Evolutionary conservation across 2,113 vertebrate genomes (phyloP).

Genomic region (Dasyprocta punctata): DNA sequence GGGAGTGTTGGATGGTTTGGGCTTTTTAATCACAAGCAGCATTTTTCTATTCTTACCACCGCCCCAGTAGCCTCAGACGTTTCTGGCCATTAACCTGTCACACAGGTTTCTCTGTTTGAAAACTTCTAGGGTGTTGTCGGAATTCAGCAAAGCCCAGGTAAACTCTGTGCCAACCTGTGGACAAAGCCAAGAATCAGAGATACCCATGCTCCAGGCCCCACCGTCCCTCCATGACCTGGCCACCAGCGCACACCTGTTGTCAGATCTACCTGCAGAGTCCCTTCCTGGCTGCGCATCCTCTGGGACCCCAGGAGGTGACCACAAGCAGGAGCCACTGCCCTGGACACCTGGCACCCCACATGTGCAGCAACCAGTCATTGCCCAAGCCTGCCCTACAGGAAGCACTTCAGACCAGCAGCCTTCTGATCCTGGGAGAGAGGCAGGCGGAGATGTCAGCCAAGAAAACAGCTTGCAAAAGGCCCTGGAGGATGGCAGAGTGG

Average conservation of each 20-base stretch:
- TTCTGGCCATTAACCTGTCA: constrained; percentile 28
- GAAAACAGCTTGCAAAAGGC: not conserved
- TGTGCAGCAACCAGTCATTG: not conserved
- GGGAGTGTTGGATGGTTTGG: not conserved
- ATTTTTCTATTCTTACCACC: not conserved
- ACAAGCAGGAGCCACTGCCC: not conserved
- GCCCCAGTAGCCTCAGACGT: not conserved
- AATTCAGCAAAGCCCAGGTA: constrained; percentile 85
- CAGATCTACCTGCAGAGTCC: not conserved
- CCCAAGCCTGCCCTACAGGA: fast-evolving
- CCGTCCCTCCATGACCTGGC: not conserved
- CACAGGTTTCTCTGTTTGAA: constrained; percentile 69
- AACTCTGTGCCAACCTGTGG: not conserved
- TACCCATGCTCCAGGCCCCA: not conserved
- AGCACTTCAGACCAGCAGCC: fast-evolving
- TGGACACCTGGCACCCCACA: not conserved
- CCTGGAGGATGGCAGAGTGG: not conserved
- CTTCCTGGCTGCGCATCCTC: fast-evolving
- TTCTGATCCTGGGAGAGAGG: not conserved
- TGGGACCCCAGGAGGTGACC: not conserved
- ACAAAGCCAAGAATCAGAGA: not conserved
- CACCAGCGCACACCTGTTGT: fast-evolving
- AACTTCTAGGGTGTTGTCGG: constrained; percentile 82
- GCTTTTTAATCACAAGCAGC: not conserved
- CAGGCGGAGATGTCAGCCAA: fast-evolving